These are phyloP conservation scores for Chorisops tibialis DNA, from an alignment of 2,888 invertebrate species.

Conservation along the genomic window DNA sequence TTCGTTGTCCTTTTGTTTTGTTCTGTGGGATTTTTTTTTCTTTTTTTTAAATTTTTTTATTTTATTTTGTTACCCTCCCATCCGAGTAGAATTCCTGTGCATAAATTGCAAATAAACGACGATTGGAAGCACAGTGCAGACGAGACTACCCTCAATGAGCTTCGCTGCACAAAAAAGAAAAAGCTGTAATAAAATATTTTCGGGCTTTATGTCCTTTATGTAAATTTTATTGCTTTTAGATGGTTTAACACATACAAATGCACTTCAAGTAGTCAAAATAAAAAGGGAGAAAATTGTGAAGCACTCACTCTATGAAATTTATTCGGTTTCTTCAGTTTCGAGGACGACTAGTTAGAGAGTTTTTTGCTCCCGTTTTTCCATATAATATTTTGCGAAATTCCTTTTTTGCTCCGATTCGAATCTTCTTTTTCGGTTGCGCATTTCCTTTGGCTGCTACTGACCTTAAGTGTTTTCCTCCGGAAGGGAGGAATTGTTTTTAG, in stretches of 20 bases:
- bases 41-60: too few relatives aligned
- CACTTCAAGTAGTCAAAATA: constrained; percentile 15
- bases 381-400: not conserved
- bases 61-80: not conserved
- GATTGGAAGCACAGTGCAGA: constrained; percentile 13
- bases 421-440: constrained; percentile 23
- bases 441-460: constrained; percentile 23
- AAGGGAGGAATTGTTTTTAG: constrained; percentile 24
- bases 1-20: too few relatives aligned
- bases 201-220: constrained; percentile 28
- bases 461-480: constrained; percentile 26
- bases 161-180: constrained; percentile 4
- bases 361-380: not conserved
- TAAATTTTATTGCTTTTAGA: constrained; percentile 30
- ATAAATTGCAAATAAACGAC: constrained; percentile 23
- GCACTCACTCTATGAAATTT: constrained; percentile 11
- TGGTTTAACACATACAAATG: constrained; percentile 29
- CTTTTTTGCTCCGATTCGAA: constrained; percentile 14
- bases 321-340: constrained; percentile 7
- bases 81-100: constrained; percentile 4
- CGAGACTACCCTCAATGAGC: constrained; percentile 22
- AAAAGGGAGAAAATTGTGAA: constrained; percentile 9
- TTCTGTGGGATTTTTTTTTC: too few relatives aligned
- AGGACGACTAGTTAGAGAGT: not conserved
- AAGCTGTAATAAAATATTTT: constrained; percentile 25